These are phyloP conservation scores for Virgularia gustaviana DNA, from an alignment of 92 coral and sea anemone species.

Conservation along the genomic window DNA sequence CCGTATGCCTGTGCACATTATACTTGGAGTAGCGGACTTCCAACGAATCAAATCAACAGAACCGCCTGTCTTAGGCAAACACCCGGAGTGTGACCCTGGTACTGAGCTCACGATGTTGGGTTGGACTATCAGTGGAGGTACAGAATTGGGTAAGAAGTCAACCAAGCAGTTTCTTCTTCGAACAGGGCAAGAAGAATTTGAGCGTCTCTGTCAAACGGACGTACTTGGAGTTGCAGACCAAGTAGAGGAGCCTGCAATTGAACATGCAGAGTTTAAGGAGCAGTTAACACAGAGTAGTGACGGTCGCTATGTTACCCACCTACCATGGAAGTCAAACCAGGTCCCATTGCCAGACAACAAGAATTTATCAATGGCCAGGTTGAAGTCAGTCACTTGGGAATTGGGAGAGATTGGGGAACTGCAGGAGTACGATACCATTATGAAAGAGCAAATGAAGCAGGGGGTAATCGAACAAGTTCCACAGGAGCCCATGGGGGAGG, in stretches of 20 bases:
- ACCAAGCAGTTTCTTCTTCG: constrained; percentile 40
- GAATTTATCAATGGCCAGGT: constrained; percentile 33
- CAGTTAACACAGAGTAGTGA: constrained; percentile 7
- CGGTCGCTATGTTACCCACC: constrained; percentile 23
- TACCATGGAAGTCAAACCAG: constrained; percentile 36
- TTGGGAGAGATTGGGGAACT: constrained; percentile 16
- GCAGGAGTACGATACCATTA: constrained; percentile 19
- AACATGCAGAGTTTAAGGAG: constrained; percentile 22
- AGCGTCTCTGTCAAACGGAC: constrained; percentile 31
- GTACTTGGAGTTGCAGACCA: constrained; percentile 32
- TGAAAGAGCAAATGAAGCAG: constrained; percentile 29
- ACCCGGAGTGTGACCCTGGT: constrained; percentile 48
- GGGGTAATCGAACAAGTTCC: constrained; percentile 40
- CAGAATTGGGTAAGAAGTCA: constrained; percentile 1
- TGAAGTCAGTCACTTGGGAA: constrained; percentile 18
- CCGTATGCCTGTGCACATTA: constrained; percentile 44
- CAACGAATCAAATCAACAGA: constrained; percentile 49
- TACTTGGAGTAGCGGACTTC: constrained; percentile 47
- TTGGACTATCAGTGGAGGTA: constrained; percentile 29
- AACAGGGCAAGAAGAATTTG: constrained; percentile 44
- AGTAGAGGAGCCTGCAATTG: not conserved
- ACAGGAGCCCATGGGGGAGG: constrained; percentile 14
- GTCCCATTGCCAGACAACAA: constrained; percentile 14
- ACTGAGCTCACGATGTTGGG: constrained; percentile 51
- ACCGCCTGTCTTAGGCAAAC: constrained; percentile 42